A percentile compares a stretch with the other conserved stretches of the same genome.
These are phyloP conservation scores for Apteryx mantelli DNA, from an alignment of 2,113 vertebrate genomes.

Conservation along the genomic window DNA sequence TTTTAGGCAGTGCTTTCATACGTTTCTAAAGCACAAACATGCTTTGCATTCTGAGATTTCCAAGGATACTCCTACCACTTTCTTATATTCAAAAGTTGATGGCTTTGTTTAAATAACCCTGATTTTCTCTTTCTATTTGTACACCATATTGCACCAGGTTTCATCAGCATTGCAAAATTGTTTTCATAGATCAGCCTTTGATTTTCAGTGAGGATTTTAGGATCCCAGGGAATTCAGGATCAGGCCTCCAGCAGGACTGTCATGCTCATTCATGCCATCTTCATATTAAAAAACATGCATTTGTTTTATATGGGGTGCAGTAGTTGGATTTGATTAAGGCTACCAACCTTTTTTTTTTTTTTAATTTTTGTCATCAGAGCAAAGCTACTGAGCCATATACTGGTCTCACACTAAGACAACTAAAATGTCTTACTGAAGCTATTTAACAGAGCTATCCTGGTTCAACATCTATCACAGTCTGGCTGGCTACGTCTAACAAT, in stretches of 20 bases:
- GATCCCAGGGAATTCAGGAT: neutral
- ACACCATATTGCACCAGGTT: neutral
- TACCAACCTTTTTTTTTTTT: neutral
- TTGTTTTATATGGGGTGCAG: neutral
- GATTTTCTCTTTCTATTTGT: neutral
- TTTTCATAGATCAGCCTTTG: neutral
- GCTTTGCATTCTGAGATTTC: neutral
- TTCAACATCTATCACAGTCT: conserved; percentile 8
- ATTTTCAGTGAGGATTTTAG: neutral
- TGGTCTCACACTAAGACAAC: neutral
- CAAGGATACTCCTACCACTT: neutral
- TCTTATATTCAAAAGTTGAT: neutral
- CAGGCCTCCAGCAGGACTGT: neutral
- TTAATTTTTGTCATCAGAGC: neutral
- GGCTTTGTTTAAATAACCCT: neutral
- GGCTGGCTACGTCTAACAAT: neutral
- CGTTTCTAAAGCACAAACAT: neutral
- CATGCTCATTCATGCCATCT: neutral
- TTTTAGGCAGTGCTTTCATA: conserved; percentile 23
- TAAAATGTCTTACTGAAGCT: conserved; percentile 5
- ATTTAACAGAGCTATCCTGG: neutral
- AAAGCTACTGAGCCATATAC: neutral
- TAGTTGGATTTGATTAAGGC: neutral
- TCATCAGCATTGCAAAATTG: neutral
- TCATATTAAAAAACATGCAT: neutral